Conservation (phyloP, 2,113 vertebrate species). For the Ochotona curzoniae region DNA sequence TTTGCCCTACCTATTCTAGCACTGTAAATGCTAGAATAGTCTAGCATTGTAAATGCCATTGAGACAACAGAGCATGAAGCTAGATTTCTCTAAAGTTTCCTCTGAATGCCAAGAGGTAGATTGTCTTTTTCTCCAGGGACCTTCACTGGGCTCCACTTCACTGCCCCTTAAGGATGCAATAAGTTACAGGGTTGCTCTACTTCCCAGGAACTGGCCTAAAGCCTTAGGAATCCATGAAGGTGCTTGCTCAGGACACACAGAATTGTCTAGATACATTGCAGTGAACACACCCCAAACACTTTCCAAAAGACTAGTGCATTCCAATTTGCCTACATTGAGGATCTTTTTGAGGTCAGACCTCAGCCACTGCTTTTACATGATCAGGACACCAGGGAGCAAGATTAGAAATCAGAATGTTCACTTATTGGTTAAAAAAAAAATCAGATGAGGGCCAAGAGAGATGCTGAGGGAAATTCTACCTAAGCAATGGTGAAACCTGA, state of each 20-base stretch:
- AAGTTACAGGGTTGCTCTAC: neutral
- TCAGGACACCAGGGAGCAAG: neutral
- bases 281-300: neutral
- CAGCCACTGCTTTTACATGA: neutral
- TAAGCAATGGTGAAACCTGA: neutral
- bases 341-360: neutral
- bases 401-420: neutral
- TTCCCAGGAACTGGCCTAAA: neutral
- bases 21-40: neutral
- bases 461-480: neutral
- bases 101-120: neutral
- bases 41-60: neutral
- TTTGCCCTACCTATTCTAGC: neutral
- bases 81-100: neutral
- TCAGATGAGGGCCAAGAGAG: neutral
- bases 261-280: neutral
- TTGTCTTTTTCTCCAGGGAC: neutral
- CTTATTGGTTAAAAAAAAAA: neutral
- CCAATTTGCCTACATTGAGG: neutral
- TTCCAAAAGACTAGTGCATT: neutral
- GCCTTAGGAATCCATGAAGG: neutral
- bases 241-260: neutral
- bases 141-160: neutral
- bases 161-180: neutral
- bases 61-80: neutral